A percentile compares a stretch with the other conserved stretches of the same genome.
Conservation (phyloP, 2,888 invertebrate species). For the Caradrina kadenii region DNA sequence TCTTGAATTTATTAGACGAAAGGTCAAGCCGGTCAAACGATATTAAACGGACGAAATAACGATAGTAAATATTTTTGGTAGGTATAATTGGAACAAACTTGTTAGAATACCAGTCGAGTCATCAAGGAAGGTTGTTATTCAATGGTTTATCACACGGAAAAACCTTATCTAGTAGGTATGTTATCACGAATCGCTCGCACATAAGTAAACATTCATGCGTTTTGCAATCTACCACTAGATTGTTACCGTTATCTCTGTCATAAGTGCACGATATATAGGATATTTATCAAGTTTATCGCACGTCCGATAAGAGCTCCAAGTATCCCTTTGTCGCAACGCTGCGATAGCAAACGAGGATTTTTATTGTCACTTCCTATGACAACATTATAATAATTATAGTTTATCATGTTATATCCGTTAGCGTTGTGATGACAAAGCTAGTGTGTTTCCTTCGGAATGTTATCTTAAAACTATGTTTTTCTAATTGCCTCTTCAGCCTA, state of each 20-base stretch:
- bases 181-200: conserved; percentile 65
- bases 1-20: conserved; percentile 13
- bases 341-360: conserved; percentile 48
- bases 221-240: conserved; percentile 66
- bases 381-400: conserved; percentile 51
- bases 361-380: conserved; percentile 59
- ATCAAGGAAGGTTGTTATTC: conserved; percentile 41
- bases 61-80: conserved; percentile 18
- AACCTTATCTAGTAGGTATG: conserved; percentile 44
- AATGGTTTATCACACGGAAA: conserved; percentile 54
- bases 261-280: conserved; percentile 57
- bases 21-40: conserved; percentile 39
- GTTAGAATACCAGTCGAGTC: conserved; percentile 28
- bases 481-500: too few species aligned
- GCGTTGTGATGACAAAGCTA: conserved; percentile 55
- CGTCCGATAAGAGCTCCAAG: conserved; percentile 51
- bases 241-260: conserved; percentile 64
- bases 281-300: conserved; percentile 60
- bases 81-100: conserved; percentile 38
- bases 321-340: conserved; percentile 62
- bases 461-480: conserved; percentile 22
- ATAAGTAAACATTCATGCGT: conserved; percentile 64
- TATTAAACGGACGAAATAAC: conserved; percentile 28
- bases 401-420: conserved; percentile 63
- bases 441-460: conserved; percentile 44